Evolutionary conservation across 2,113 vertebrate genomes (phyloP).

Genomic region (Columba livia): DNA sequence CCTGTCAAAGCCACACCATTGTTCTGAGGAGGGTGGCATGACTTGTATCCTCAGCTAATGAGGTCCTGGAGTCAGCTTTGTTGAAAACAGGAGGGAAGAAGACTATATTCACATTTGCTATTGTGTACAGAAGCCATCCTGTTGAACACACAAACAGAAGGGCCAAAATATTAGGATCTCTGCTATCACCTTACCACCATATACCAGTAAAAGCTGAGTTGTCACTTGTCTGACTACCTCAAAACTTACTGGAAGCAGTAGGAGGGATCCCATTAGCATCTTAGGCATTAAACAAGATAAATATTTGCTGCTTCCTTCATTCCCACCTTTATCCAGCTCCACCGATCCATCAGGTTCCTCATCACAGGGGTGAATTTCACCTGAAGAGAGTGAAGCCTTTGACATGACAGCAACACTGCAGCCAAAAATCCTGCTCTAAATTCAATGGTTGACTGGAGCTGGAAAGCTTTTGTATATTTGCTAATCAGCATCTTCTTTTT

Average conservation of each 20-base stretch:
- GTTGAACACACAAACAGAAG: not conserved
- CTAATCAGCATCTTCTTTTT: conserved; percentile 56
- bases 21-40: not conserved
- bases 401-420: not conserved
- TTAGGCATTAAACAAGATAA: not conserved
- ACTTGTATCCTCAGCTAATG: not conserved
- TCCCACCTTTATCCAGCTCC: not conserved
- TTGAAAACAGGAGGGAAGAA: not conserved
- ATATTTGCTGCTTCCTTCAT: not conserved
- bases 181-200: not conserved
- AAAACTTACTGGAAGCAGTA: not conserved
- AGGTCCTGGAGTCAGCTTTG: not conserved
- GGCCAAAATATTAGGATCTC: not conserved
- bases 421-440: conserved; percentile 21
- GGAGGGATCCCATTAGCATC: not conserved
- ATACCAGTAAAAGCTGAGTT: not conserved
- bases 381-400: not conserved
- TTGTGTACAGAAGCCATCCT: not conserved
- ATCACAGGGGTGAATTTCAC: not conserved
- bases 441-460: not conserved
- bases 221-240: not conserved
- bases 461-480: conserved; percentile 52
- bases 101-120: not conserved
- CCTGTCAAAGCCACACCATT: not conserved
- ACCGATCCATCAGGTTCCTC: not conserved